Evolutionary conservation across 2,888 invertebrate genomes (phyloP).

Genomic region (Amphipoea lucens): DNA sequence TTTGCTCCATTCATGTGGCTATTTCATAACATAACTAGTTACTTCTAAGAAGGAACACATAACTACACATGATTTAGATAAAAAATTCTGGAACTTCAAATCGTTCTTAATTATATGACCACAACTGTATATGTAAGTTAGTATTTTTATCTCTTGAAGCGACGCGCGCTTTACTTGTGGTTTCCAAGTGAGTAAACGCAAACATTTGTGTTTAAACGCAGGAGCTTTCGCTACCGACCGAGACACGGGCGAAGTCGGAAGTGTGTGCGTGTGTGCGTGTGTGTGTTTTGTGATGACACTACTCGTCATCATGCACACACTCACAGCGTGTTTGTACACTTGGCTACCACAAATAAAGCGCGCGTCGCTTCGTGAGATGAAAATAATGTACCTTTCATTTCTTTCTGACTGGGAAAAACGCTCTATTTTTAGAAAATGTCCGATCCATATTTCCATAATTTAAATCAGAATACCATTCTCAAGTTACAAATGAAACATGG

Average conservation of each 20-base stretch:
- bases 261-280: background rate
- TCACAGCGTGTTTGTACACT: background rate
- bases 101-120: too few relatives aligned
- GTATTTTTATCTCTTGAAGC: background rate
- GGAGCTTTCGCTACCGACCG: background rate
- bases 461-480: slow-evolving; percentile 25
- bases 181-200: background rate
- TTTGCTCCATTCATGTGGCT: too few relatives aligned
- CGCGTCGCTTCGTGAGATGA: background rate
- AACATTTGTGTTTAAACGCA: background rate
- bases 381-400: background rate
- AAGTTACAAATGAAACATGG: slow-evolving; percentile 52
- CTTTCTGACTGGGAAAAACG: too few relatives aligned
- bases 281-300: background rate
- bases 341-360: background rate
- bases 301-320: background rate
- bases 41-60: too few relatives aligned
- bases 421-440: background rate
- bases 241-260: background rate
- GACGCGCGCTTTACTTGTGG: background rate
- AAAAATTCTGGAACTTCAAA: too few relatives aligned
- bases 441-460: background rate
- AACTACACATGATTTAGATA: too few relatives aligned
- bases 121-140: too few relatives aligned
- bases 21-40: too few relatives aligned